Base-by-base conservation (phyloP, 2,888 invertebrate genomes). In the Adelognathus sp. region DNA sequence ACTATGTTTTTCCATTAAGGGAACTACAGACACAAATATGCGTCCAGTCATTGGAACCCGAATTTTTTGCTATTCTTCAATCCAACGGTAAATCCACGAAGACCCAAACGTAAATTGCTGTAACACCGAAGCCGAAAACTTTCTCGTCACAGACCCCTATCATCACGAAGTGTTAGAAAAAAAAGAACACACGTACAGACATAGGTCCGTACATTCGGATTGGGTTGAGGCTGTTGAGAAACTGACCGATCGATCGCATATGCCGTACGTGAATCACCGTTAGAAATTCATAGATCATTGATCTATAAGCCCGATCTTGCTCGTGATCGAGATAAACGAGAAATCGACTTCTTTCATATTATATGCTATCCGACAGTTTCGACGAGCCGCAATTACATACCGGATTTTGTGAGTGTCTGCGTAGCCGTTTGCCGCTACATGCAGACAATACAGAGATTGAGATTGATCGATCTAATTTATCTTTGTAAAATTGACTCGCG, bases 321-420 rank as follows among this genome's bases (percentile, higher is more conserved):
- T 31, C 14, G 18, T 44, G 41, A 69, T 52, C 69, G 44, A 33
- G 58, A 44, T 29, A 69, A 41, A 11, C n/a, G 44, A 33, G 21
- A 69, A 69, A 58, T 58, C 33, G 33, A 16, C 46, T 56, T 11
- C 39, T 9, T 24, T 18, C 31, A 46, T 33, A 16, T 56, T 64
- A 16, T 27, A 67, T 39, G 39, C 29, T 44, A 31, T 69, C 44
- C 58, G 44, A 69, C 58, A 58, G 69, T 69, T 69, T 58, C 9
- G 69, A 69, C 58, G 46, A 58, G 56, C 69, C 44, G 14, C 56
- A 69, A 69, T 69, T 58, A 69, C 5, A 24, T 46, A 7, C 21
- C 58, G 58, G 58, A 69, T 46, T 69, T 44, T 58, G n/a, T n/a
- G 44, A 69, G 33, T 67, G 61, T 14, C 66, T 36, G n/a, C n/a